These are phyloP conservation scores for Zygothrica quintamaculata DNA, from an alignment of 2,888 invertebrate species.

Conservation along the genomic window DNA sequence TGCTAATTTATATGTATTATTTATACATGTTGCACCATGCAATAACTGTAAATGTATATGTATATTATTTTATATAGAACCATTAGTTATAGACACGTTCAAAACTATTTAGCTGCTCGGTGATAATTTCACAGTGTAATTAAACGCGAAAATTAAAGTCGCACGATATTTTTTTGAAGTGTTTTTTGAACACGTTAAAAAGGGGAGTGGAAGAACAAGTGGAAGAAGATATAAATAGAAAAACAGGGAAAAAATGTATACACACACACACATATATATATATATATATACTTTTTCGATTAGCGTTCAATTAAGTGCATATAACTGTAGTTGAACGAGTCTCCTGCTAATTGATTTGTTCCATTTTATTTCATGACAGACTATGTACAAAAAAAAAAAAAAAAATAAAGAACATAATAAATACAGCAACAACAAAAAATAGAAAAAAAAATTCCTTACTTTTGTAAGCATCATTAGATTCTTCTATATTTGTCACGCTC, in stretches of 20 bases:
- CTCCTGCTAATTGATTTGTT: slow-evolving; percentile 72
- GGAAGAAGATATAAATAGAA: too few species aligned
- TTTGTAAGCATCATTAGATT: slow-evolving; percentile 28
- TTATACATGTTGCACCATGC: too few species aligned
- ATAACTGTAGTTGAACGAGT: slow-evolving; percentile 61
- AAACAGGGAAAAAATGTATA: too few species aligned
- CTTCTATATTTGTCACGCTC: slow-evolving; percentile 25
- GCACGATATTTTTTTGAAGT: slow-evolving; percentile 11
- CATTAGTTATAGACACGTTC: slow-evolving; percentile 36
- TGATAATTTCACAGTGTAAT: slow-evolving; percentile 47
- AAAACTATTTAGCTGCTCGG: slow-evolving; percentile 35
- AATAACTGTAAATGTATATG: not conserved
- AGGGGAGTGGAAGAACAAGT: not conserved
- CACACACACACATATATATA: too few species aligned
- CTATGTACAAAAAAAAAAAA: slow-evolving; percentile 9
- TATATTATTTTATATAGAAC: not conserved
- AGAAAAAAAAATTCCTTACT: not conserved
- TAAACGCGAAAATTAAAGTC: slow-evolving; percentile 15
- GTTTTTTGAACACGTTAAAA: not conserved
- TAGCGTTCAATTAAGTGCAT: slow-evolving; percentile 70
- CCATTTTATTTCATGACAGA: slow-evolving; percentile 32
- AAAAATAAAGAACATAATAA: slow-evolving; percentile 11
- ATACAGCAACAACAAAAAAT: slow-evolving; percentile 12
- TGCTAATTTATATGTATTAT: too few species aligned
- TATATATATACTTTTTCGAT: slow-evolving; percentile 55